phyloP scores from a whole-genome alignment of 2,797 vertebrate genomes.

The Labeo calbasu region DNA sequence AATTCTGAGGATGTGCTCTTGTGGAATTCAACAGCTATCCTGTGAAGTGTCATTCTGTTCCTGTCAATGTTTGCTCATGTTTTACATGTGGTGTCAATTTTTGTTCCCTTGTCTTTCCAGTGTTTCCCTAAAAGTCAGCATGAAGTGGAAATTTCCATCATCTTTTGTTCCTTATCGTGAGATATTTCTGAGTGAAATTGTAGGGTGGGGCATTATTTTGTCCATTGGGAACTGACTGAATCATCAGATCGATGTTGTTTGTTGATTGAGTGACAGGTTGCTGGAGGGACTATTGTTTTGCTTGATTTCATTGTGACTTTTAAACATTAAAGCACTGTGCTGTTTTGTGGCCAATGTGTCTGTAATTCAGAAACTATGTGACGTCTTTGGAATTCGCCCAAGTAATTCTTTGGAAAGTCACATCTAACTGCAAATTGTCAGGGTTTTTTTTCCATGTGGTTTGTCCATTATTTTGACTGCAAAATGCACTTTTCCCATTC shows the following conservation, averaged over 20 bases:
- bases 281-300: neutral
- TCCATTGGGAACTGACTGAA: neutral
- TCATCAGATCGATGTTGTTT: neutral
- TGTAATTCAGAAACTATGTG: neutral
- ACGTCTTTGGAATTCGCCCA: neutral
- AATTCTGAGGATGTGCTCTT: slow-evolving; percentile 1
- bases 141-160: neutral
- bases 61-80: neutral
- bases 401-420: neutral
- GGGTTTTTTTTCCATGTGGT: neutral
- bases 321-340: neutral
- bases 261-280: neutral
- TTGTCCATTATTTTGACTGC: neutral
- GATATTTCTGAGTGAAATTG: neutral
- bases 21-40: neutral
- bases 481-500: slow-evolving; percentile 7
- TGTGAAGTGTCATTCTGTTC: slow-evolving; percentile 22
- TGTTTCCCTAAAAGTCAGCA: neutral
- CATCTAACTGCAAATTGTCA: neutral
- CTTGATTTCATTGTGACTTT: neutral
- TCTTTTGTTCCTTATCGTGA: neutral
- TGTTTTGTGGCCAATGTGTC: neutral
- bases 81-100: slow-evolving; percentile 16
- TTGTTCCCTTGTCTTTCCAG: neutral
- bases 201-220: neutral